A percentile compares a stretch with the other conserved stretches of the same genome.
Evolutionary conservation across 2,113 vertebrate species (phyloP).

Genomic region (Catharus bicknelli): DNA sequence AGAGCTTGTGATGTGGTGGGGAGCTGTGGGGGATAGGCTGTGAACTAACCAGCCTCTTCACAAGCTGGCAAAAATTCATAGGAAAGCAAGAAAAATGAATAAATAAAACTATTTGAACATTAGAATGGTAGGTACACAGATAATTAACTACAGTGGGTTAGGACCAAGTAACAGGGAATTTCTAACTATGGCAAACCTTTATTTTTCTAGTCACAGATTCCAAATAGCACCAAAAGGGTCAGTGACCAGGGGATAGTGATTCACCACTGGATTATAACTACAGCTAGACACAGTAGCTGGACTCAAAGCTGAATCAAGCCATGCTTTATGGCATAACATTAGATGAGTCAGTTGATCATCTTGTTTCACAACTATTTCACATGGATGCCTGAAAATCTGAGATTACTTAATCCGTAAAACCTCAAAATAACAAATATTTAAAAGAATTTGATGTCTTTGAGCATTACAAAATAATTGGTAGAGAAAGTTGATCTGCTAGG

Average conservation of each 20-base stretch:
- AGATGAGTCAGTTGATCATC: not conserved
- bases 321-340: not conserved
- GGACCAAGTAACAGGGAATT: not conserved
- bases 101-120: not conserved
- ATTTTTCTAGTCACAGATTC: not conserved
- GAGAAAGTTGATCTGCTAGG: not conserved
- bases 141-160: not conserved
- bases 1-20: not conserved
- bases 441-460: not conserved
- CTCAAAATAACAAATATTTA: not conserved
- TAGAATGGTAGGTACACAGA: not conserved
- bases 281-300: not conserved
- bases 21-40: not conserved
- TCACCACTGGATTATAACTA: accelerated
- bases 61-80: not conserved
- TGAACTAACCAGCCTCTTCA: not conserved
- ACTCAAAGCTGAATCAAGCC: not conserved
- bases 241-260: not conserved
- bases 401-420: accelerated
- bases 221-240: not conserved
- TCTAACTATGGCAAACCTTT: not conserved
- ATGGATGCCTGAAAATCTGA: not conserved
- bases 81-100: not conserved
- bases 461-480: not conserved
- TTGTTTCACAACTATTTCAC: not conserved